These are phyloP conservation scores for Sminthopsis crassicaudata DNA, from an alignment of 2,113 vertebrate species.

Conservation along the genomic window DNA sequence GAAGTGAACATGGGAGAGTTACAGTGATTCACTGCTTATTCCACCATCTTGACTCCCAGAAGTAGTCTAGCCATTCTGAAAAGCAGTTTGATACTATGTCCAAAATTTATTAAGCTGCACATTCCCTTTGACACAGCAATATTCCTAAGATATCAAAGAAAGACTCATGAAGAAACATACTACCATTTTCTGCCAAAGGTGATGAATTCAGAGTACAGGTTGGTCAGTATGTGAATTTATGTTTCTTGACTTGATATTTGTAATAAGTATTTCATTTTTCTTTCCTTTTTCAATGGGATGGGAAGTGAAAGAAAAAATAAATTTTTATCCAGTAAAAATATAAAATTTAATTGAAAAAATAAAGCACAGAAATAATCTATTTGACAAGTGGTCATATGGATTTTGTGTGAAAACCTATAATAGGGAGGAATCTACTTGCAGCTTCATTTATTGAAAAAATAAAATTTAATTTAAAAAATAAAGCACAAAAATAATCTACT, in stretches of 20 bases:
- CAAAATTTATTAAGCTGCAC: not conserved
- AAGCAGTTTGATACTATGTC: not conserved
- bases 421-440: too few relatives aligned
- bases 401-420: too few relatives aligned
- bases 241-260: not conserved
- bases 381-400: too few relatives aligned
- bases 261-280: not conserved
- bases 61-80: not conserved
- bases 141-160: not conserved
- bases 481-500: not conserved
- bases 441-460: not conserved
- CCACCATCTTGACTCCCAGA: not conserved
- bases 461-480: not conserved
- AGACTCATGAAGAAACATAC: not conserved
- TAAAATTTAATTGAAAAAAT: not conserved
- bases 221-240: not conserved
- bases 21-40: too few relatives aligned
- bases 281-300: not conserved
- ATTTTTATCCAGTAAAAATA: too few relatives aligned
- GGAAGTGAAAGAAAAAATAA: not conserved
- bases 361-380: not conserved
- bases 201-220: not conserved
- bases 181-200: not conserved
- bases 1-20: too few relatives aligned
- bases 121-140: not conserved